Evolutionary conservation across 2,797 vertebrate genomes (phyloP).

Genomic region (Tachyglossus aculeatus): DNA sequence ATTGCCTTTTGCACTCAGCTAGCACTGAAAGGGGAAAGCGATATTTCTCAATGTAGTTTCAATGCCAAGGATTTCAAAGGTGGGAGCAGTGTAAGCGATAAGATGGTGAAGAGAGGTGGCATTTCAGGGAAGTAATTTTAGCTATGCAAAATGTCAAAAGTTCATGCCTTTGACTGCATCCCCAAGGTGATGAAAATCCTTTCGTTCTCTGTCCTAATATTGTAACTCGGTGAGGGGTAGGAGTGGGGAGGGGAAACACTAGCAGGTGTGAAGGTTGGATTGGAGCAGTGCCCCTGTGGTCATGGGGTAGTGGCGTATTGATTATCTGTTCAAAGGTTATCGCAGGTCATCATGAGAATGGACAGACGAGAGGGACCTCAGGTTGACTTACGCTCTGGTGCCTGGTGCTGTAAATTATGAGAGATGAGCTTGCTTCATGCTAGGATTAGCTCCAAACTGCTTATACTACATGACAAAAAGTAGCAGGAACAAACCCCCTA

Average conservation of each 20-base stretch:
- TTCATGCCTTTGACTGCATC: not conserved
- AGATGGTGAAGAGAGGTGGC: not conserved
- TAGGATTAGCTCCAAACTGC: too few relatives aligned
- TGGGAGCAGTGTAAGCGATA: not conserved
- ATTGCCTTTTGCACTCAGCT: slow-evolving; percentile 15
- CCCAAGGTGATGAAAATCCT: not conserved
- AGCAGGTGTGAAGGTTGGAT: not conserved
- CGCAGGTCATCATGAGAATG: too few relatives aligned
- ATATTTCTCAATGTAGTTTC: slow-evolving; percentile 18
- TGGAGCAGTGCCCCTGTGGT: not conserved
- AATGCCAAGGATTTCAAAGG: slow-evolving; percentile 25
- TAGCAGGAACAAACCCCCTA: too few relatives aligned
- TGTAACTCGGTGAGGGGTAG: not conserved
- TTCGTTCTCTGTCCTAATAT: not conserved
- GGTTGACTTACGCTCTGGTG: too few relatives aligned
- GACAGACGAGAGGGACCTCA: too few relatives aligned
- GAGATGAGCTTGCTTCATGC: too few relatives aligned
- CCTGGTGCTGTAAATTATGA: too few relatives aligned
- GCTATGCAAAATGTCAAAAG: not conserved
- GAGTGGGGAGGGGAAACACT: not conserved
- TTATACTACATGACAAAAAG: too few relatives aligned
- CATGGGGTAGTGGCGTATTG: too few relatives aligned
- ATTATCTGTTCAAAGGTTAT: too few relatives aligned
- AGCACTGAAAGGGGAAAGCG: slow-evolving; percentile 19
- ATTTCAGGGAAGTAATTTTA: not conserved